Base-by-base conservation (phyloP, 2,797 vertebrate species). In the Danio choprae region DNA sequence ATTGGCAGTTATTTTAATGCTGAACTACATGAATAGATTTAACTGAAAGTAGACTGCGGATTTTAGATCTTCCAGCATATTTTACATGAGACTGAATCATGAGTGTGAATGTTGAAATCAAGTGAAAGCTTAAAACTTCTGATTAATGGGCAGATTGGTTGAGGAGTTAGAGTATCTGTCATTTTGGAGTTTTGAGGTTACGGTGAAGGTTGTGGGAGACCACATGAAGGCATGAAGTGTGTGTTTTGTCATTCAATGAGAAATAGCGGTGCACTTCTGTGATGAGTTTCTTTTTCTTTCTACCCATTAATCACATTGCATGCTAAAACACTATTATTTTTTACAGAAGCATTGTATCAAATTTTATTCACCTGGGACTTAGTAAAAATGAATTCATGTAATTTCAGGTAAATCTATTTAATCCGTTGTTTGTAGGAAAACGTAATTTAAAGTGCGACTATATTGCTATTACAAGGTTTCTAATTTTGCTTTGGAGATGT, bases 191-290 rank as follows among this genome's bases (percentile, higher is more conserved):
- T 55, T 41, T 70, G 68, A 18, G 68, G 50, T 55, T 70, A 55
- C n/a, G 22, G 0, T 40, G 44, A 48, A 40, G 16, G n/a, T 12
- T 67, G 12, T 67, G 64, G 36, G 44, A 0, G 4, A 7, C 41
- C 63, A 67, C 18, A 38, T 51, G 46, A 38, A 69, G 15, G 48
- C 6, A n/a, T 51, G 50, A n/a, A 22, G 22, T 51, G 29, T 67
- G 43, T 51, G 48, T 51, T 69, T 38, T 51, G 67, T 69, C 67
- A 69, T 48, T 51, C 29, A 51, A 18, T 51, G 46, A 69, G 6
- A 69, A 51, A 36, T 18, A 69, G 63, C 41, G 44, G 41, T 65
- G 41, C 20, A 65, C 3, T 8, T 18, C 63, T 20, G 11, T 40
- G 29, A 16, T 40, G 15, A 62, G 59, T 22, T 63, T 44, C 13